phyloP scores from a whole-genome alignment of 1,140 invertebrate species.

The Globodera rostochiensis region DNA sequence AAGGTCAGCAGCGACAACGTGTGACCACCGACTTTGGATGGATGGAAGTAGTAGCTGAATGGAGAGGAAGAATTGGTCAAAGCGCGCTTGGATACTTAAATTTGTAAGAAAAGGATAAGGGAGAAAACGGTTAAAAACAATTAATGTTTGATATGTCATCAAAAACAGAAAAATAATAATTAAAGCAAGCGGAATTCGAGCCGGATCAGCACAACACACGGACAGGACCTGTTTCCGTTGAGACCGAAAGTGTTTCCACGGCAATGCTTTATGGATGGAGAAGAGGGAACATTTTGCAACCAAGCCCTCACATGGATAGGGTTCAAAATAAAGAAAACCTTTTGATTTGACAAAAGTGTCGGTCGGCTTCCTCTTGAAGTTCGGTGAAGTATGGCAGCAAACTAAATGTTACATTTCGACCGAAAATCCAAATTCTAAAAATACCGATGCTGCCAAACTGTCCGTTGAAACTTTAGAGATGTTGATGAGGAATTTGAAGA shows the following conservation, averaged over 20 bases:
- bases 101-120: conserved; percentile 65
- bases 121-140: too few species aligned
- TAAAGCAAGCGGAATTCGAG: too few species aligned
- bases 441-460: conserved; percentile 34
- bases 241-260: conserved; percentile 28
- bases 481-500: too few species aligned
- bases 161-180: conserved; percentile 2
- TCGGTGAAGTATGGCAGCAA: conserved; percentile 40
- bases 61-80: conserved; percentile 80
- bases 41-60: conserved; percentile 85
- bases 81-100: conserved; percentile 73
- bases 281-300: too few species aligned
- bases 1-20: conserved; percentile 51
- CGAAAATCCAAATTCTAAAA: too few species aligned
- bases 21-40: conserved; percentile 79
- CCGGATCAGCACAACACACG: too few species aligned
- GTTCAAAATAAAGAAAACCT: conserved; percentile 18
- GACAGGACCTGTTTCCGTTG: conserved; percentile 60
- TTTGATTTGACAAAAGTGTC: conserved; percentile 54
- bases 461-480: conserved; percentile 32
- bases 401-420: background rate
- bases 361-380: conserved; percentile 39
- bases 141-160: conserved; percentile 3
- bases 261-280: too few species aligned
- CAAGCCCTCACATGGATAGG: too few species aligned